These are phyloP conservation scores for Antedon mediterranea DNA, from an alignment of 53 echinoderm and acorn worm genomes.

Conservation along the genomic window DNA sequence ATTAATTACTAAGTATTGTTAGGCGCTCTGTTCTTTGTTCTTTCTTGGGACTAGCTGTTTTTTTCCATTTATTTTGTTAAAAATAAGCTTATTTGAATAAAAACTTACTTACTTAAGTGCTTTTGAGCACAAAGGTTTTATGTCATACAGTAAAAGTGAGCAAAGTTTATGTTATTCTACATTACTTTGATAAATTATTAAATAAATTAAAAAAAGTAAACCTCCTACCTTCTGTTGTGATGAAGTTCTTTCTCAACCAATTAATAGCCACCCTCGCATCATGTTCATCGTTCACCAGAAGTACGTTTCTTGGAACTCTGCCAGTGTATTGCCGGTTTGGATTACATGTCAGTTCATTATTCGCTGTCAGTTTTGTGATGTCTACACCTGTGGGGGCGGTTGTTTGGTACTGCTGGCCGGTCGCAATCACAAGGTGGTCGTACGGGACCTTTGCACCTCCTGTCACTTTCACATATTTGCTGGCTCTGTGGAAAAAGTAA, in stretches of 20 bases:
- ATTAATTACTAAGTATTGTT: too few species aligned
- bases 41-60: too few species aligned
- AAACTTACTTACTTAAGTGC: too few species aligned
- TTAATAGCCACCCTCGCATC: slow-evolving; percentile 35
- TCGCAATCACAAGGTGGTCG: slow-evolving; percentile 78
- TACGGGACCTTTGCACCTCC: slow-evolving; percentile 77
- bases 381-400: slow-evolving; percentile 70
- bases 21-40: too few species aligned
- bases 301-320: slow-evolving; percentile 54
- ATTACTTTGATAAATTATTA: too few species aligned
- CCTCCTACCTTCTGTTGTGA: slow-evolving; percentile 62
- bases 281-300: slow-evolving; percentile 64
- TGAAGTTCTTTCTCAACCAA: slow-evolving; percentile 60
- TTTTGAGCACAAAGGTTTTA: too few species aligned
- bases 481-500: slow-evolving; percentile 26
- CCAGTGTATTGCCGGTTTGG: slow-evolving; percentile 47
- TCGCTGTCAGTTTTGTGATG: slow-evolving; percentile 37
- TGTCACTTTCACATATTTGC: slow-evolving; percentile 73
- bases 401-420: slow-evolving; percentile 81
- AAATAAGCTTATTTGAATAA: too few species aligned
- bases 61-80: too few species aligned
- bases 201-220: not conserved
- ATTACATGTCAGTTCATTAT: slow-evolving; percentile 36
- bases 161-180: too few species aligned
- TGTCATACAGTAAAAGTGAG: too few species aligned